Evolutionary conservation across 2,797 vertebrate genomes (phyloP), one percentile per base, ranked within the genome.

Genomic region (Siniperca undulata): DNA sequence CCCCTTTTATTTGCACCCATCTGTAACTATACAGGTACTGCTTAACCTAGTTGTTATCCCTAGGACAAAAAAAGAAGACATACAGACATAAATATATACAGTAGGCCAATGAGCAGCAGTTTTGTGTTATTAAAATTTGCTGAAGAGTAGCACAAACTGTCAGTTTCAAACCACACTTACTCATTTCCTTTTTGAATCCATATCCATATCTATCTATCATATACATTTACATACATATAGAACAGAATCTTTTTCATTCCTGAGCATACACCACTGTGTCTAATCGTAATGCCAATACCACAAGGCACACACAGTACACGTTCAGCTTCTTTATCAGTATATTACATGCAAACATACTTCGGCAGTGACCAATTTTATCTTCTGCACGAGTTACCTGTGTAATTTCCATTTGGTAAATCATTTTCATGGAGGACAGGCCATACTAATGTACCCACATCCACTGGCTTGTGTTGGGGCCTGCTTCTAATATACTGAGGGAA

Each of bases 321-420:
- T 53, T 58, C 38, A 36, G 14, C 56, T 38, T 77, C 66, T 80
- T 65, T 67, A 75, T 77, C 50, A 70, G 42, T 34, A 61, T 56
- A 80, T 80, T 38, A 59, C 55, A 77, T 70, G 80, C 77, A 74
- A 77, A 81, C 44, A 77, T 70, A 64, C 61, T 53, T 68, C 1
- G 11, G 36, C 40, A 30, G 53, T 68, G 48, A 72, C 44, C 50
- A 55, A 11, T 38, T 74, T 78, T 50, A 82, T 69, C 46, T 30
- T 59, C 42, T 1, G 52, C 44, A 3, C 30, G 64, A 50, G 22
- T 74, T 77, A 70, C 74, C 58, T 73, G 44, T 42, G 27, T 76
- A 3, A 78, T 84, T 80, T 61, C 70, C 48, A 78, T 62, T 76
- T 38, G 62, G 66, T 65, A 44, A 82, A 53, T 80, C 20, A 56